phyloP scores from a whole-genome alignment of 2,113 vertebrate genomes.

The Leucoraja erinaceus region DNA sequence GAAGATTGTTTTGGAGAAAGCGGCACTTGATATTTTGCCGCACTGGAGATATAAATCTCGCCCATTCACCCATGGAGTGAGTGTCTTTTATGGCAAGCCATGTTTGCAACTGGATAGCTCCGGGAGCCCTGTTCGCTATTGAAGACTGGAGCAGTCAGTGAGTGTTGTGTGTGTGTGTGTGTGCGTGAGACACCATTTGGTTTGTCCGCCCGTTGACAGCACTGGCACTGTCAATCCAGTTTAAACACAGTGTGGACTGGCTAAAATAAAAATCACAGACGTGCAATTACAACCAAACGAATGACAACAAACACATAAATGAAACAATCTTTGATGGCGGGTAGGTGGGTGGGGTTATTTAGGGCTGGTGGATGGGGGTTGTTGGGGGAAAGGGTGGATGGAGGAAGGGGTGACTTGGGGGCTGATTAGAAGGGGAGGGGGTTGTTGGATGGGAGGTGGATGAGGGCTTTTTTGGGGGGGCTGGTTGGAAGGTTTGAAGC shows the following conservation, averaged over 20 bases:
- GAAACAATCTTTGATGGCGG: no score
- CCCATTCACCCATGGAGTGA: neutral
- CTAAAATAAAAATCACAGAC: no score
- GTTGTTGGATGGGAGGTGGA: neutral
- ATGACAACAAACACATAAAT: neutral
- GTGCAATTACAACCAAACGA: neutral
- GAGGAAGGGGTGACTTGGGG: neutral
- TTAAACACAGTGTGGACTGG: no score
- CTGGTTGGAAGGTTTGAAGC: neutral
- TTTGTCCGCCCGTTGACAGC: neutral
- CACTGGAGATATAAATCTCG: neutral
- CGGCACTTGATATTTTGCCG: neutral
- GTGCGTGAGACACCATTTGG: neutral
- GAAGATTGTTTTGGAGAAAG: neutral
- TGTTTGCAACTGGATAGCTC: neutral
- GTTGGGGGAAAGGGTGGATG: constrained; percentile 22
- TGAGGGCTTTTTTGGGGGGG: neutral
- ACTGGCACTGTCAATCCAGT: neutral
- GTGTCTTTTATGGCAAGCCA: neutral
- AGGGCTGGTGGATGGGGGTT: no score
- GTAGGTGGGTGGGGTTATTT: no score
- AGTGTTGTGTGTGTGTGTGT: neutral
- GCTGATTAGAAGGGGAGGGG: neutral
- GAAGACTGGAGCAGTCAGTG: neutral
- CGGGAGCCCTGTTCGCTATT: neutral